Percentiles rank a stretch among this genome's conserved stretches.
phyloP scores from a whole-genome alignment of 2,113 vertebrate genomes.

The Sander vitreus region DNA sequence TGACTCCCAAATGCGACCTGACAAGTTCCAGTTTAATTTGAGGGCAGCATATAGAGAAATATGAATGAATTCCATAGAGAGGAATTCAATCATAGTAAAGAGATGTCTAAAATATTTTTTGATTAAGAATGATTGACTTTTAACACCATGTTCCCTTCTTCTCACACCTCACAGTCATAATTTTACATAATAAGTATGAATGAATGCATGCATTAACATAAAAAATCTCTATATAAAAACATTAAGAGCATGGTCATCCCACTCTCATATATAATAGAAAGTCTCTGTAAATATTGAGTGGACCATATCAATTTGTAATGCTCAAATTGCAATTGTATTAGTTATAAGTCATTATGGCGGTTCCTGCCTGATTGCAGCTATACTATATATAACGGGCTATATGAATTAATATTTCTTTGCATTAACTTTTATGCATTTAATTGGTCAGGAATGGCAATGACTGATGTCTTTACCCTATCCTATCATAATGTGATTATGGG shows the following conservation, averaged over 20 bases:
- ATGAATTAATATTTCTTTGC: background rate
- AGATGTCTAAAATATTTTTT: background rate
- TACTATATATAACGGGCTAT: background rate
- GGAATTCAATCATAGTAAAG: background rate
- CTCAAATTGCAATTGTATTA: background rate
- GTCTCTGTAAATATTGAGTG: conserved; percentile 21
- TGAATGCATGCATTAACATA: background rate
- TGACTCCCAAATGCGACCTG: too few relatives aligned
- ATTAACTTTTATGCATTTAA: background rate
- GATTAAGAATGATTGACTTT: background rate
- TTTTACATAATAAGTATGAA: background rate
- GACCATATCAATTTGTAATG: background rate
- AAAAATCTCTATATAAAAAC: background rate
- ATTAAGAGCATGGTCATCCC: background rate
- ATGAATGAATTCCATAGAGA: too few relatives aligned
- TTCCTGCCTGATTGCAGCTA: background rate
- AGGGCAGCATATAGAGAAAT: too few relatives aligned
- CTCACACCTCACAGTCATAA: background rate
- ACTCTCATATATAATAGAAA: conserved; percentile 5
- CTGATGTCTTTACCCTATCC: background rate
- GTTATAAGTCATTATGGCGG: background rate
- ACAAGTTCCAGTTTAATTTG: background rate
- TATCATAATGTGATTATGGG: conserved; percentile 6
- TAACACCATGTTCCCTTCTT: background rate
- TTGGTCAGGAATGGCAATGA: background rate